Base-by-base conservation (phyloP, 2,888 invertebrate genomes). In the Strigamia transsilvanica region DNA sequence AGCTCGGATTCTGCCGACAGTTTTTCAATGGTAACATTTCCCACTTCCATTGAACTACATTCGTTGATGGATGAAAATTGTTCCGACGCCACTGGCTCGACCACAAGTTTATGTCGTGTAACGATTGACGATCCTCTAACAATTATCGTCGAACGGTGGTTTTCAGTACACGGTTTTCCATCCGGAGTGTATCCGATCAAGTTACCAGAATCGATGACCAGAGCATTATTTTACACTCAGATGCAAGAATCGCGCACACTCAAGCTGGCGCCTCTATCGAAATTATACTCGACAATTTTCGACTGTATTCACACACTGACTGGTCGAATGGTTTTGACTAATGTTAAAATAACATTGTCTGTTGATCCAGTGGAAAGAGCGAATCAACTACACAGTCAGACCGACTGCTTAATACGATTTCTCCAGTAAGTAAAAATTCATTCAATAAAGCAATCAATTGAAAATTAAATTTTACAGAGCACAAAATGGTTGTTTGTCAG, bases 141-240 rank as follows among this genome's bases (percentile, higher is more conserved):
- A 27, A 13, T 5, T 4, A 77, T 77, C 23, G 77, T 77, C 7
- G 77, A 77, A 77, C 23, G 77, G 5, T 77, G 77, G 77, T 77
- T 27, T 77, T 77, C 77, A 77, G 23, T 77, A 15, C 23, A 77
- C 32, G 77, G 77, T 4, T 77, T 77, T 77, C 77, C 77, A 18
- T 27, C 23, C 15, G 77, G 77, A 27, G 6, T 77, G 32, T 77
- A 23, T 13, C 77, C 77, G 23, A 32, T 77, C 23, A 77, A 77
- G 18, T 27, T 77, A 10, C 77, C 77, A 12, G 77, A 77, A 21
- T 77, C 23, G 12, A 27, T 77, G 13, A 77, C 77, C 23, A 77
- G 77, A 32, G 77, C 77, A 4, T 15, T 77, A 27, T 23, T 77
- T 13, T 23, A 27, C 23, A 77, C 77, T 5, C 77, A 77, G 23